Evolutionary conservation across 2,113 vertebrate species (phyloP).

Genomic region (Eretmochelys imbricata): DNA sequence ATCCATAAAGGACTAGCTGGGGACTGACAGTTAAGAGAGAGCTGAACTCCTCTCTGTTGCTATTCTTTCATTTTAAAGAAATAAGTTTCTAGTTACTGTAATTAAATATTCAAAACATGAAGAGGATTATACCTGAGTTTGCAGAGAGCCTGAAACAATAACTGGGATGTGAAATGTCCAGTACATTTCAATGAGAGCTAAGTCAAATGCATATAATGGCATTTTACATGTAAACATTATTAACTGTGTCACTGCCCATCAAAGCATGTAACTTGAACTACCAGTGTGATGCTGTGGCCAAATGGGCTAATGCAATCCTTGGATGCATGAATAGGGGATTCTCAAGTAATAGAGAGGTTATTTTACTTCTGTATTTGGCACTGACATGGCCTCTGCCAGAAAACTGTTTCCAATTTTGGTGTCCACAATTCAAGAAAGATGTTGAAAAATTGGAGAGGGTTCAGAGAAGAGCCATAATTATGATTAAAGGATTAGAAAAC

Average conservation of each 20-base stretch:
- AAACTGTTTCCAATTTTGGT: neutral
- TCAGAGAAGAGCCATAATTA: neutral
- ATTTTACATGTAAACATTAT: neutral
- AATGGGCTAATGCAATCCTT: neutral
- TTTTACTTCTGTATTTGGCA: no score
- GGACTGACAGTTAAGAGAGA: neutral
- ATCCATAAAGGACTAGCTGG: neutral
- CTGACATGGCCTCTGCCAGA: no score
- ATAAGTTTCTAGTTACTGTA: neutral
- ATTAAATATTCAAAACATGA: neutral
- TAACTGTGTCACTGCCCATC: neutral
- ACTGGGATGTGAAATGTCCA: neutral
- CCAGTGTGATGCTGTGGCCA: neutral
- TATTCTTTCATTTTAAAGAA: neutral
- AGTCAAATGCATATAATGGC: neutral
- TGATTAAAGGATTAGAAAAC: neutral
- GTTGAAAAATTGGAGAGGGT: neutral
- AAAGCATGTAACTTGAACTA: neutral
- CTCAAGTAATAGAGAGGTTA: no score
- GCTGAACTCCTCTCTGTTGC: no score
- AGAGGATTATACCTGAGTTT: neutral
- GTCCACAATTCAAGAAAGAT: neutral
- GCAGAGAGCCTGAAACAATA: neutral
- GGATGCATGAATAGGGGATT: no score
- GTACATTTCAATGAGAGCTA: neutral